Conservation (phyloP, 2,888 invertebrate genomes). For the Cryptocephalus moraei region DNA sequence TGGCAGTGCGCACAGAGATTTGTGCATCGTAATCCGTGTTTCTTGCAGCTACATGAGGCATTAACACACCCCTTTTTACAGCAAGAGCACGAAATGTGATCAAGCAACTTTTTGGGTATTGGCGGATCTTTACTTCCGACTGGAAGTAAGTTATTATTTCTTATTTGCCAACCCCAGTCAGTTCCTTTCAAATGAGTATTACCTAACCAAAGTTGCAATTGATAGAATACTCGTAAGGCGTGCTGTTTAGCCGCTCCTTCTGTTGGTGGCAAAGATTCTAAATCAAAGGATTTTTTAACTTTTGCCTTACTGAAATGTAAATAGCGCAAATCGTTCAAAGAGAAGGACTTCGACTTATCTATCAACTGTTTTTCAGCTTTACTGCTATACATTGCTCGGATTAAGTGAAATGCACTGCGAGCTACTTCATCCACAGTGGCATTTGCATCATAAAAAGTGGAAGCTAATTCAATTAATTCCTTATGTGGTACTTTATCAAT, state of each 20-base stretch:
- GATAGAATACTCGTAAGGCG: too few species aligned
- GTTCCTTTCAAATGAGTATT: not conserved
- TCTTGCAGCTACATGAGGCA: not conserved
- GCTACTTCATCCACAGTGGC: not conserved
- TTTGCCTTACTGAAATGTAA: too few species aligned
- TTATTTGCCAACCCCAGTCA: not conserved
- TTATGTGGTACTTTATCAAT: not conserved
- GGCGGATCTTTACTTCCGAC: not conserved
- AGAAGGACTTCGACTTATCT: not conserved
- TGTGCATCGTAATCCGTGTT: not conserved
- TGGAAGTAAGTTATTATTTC: not conserved
- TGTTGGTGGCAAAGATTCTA: not conserved
- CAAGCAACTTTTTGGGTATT: not conserved
- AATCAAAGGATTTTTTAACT: not conserved
- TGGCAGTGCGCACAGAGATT: not conserved
- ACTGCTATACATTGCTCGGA: not conserved
- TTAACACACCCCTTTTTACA: not conserved
- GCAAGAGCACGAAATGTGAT: not conserved
- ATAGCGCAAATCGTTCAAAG: not conserved
- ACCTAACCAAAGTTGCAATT: too few species aligned
- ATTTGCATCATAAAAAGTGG: not conserved
- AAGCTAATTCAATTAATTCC: not conserved
- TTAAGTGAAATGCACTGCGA: not conserved
- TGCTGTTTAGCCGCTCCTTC: not conserved
- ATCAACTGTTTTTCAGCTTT: not conserved